Evolutionary conservation across 1,140 invertebrate genomes (phyloP), one percentile per base, ranked within the genome.

Genomic region (Ceratosolen solmsi): DNA sequence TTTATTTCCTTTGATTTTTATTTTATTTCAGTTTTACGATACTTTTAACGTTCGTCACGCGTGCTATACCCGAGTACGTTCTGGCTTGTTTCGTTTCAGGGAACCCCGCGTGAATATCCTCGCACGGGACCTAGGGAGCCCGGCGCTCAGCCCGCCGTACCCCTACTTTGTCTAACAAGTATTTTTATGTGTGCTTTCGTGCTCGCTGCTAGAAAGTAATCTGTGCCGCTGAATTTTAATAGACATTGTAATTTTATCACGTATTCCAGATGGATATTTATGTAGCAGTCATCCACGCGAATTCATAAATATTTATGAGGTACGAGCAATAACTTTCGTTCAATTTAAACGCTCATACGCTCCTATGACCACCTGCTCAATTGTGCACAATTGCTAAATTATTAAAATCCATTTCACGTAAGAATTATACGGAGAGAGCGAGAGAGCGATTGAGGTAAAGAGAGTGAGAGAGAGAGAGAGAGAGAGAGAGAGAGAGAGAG

Each of bases 181-280:
- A 5, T 38, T 68, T 68, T 68, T 68, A 68, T 38, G 33, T 20
- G 17, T 38, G 13, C 51, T 68, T 38, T 68, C 22, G 27, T n/a
- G 63, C 22, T 38, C 20, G 8, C 17, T 22, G 0, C 63, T 38
- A 38, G 63, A 68, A 68, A 68, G 17, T 20, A 22, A 38, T 38
- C 33, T 36, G 33, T 68, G 63, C 33, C 63, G 17, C 33, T 68
- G 63, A 68, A 68, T 68, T 68, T 68, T 68, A 68, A 68, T 68
- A 33, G 27, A 68, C 63, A 36, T 38, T 38, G 33, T 68, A 38
- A 38, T n/a, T 68, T n/a, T 38, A 68, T 68, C 63, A 38, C 63
- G 63, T 68, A 68, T 38, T 38, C 5, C 33, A 38, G 33, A 33
- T 68, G 20, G 33, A 68, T 68, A 68, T 38, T 38, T n/a, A 38